Evolutionary conservation across 2,888 invertebrate genomes (phyloP), one percentile per base, ranked within the genome.

Genomic region (Drosophila antonietae): DNA sequence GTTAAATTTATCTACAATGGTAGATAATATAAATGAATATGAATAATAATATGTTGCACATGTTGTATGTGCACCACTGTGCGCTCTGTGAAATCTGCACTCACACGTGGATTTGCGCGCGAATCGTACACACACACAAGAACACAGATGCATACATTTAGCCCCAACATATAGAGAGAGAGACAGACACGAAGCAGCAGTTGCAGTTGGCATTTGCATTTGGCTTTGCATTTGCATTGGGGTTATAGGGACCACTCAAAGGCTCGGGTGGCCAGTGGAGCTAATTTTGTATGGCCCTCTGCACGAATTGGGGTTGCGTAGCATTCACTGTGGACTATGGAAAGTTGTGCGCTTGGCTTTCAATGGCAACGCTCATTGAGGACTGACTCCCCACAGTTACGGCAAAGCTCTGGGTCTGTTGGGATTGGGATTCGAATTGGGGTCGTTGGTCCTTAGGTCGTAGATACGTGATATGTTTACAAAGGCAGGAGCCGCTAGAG

Each of bases 251-350:
- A 64, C 68, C 76, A 76, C 81, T 87, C 77, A 77, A 87, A 79
- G 75, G 73, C 75, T 76, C 71, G 73, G 74, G 57, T 87, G 80
- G 81, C 80, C 83, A 88, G 86, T 74, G 75, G 51, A 75, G 86
- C 88, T 85, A 88, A 88, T 86, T 86, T 82, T 76, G 78, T 78
- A 71, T 79, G 65, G 78, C 63, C 67, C 60, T 68, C 59, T 43
- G 65, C 61, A 49, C 58, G 67, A 61, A 82, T 74, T 77, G 77
- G 88, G 81, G 85, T 85, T 81, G 79, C 70, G 68, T 73, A 56
- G 57, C 47, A 66, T 61, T 51, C 44, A 61, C 39, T 52, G 44
- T 58, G 55, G 47, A 51, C 58, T 41, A 49, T 51, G 49, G 60
- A 63, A 53, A 56, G 66, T 53, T 68, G 49, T 72, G 61, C 64